Conservation (phyloP, 1,140 invertebrate species). For the Bombus consobrinus region DNA sequence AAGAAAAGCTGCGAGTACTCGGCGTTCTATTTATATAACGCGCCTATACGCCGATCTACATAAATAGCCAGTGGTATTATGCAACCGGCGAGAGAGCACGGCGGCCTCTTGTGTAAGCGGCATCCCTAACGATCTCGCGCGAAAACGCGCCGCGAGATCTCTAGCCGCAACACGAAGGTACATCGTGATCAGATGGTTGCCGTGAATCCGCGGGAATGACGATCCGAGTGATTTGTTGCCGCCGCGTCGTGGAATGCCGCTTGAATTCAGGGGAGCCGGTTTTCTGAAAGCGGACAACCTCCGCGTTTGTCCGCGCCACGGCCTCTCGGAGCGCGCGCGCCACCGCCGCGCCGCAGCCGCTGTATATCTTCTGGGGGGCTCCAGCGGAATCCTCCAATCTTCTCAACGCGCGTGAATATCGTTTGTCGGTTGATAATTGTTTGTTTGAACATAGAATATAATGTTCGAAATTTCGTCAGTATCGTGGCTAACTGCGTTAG, state of each 20-base stretch:
- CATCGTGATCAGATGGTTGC: not conserved
- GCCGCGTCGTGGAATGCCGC: not conserved
- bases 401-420: too few species aligned
- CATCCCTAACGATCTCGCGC: conserved; percentile 7
- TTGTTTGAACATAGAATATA: too few species aligned
- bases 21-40: conserved; percentile 62
- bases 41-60: conserved; percentile 53
- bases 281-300: conserved; percentile 20
- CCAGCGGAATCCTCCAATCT: too few species aligned
- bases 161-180: not conserved
- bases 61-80: conserved; percentile 62
- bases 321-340: too few species aligned
- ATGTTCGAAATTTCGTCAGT: too few species aligned
- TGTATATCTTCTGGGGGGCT: too few species aligned
- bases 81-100: conserved; percentile 34
- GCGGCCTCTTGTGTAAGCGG: conserved; percentile 8
- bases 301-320: too few species aligned
- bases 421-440: too few species aligned
- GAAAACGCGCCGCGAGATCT: not conserved
- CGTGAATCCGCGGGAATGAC: conserved; percentile 14
- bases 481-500: too few species aligned
- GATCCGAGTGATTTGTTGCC: conserved; percentile 14
- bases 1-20: conserved; percentile 42
- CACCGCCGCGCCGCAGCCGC: too few species aligned
- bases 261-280: conserved; percentile 23